phyloP scores from a whole-genome alignment of 2,113 vertebrate genomes.

The Trichomycterus rosablanca region DNA sequence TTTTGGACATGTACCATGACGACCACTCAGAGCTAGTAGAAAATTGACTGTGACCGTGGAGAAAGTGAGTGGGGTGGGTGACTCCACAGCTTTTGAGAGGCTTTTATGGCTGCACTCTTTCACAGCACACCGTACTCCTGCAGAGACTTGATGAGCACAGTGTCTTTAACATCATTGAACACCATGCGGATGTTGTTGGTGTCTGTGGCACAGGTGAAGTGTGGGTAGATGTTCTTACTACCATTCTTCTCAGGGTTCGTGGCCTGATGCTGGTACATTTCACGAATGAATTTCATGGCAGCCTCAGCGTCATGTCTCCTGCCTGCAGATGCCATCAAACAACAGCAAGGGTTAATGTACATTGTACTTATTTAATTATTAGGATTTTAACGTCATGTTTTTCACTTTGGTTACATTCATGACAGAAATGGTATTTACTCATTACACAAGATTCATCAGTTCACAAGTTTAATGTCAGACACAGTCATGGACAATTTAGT shows the following conservation, averaged over 20 bases:
- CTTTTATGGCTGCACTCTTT: conserved; percentile 38
- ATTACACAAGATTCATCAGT: too few species aligned
- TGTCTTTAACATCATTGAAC: conserved; percentile 79
- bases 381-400: too few species aligned
- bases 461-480: too few species aligned
- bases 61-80: background rate
- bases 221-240: conserved; percentile 70
- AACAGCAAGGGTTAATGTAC: background rate
- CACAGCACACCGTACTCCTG: conserved; percentile 68
- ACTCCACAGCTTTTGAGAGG: conserved; percentile 30
- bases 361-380: too few species aligned
- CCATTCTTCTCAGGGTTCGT: conserved; percentile 47
- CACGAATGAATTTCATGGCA: conserved; percentile 70
- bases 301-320: conserved; percentile 60
- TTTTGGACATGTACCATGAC: background rate
- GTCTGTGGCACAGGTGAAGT: conserved; percentile 89
- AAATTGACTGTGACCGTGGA: background rate
- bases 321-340: conserved; percentile 56
- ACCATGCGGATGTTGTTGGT: conserved; percentile 82
- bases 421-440: too few species aligned
- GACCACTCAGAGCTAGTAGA: conserved; percentile 1
- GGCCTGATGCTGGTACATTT: conserved; percentile 69
- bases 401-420: too few species aligned
- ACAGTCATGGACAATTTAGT: too few species aligned
- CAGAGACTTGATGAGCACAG: conserved; percentile 70